phyloP scores from a whole-genome alignment of 1,140 invertebrate genomes.

The Tribolium castaneum region DNA sequence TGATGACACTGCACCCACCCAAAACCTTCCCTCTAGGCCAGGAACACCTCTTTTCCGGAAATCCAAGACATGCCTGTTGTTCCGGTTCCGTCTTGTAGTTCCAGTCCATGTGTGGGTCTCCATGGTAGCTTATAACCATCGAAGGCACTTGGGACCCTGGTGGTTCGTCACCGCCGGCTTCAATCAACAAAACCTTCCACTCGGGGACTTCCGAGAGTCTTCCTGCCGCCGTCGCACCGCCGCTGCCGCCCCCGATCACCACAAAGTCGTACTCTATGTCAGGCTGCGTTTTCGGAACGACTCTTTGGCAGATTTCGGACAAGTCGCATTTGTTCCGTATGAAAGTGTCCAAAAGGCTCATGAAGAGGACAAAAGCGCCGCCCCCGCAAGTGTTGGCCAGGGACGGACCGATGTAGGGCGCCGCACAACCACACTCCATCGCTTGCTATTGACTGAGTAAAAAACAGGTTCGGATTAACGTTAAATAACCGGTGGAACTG shows the following conservation, averaged over 20 bases:
- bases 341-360: slow-evolving; percentile 69
- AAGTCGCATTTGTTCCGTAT: slow-evolving; percentile 65
- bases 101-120: slow-evolving; percentile 72
- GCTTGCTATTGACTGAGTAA: slow-evolving; percentile 8
- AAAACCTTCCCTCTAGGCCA: slow-evolving; percentile 71
- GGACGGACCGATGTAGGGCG: slow-evolving; percentile 65
- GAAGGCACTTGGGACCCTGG: slow-evolving; percentile 68
- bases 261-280: slow-evolving; percentile 70
- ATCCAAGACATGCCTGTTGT: slow-evolving; percentile 68
- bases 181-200: slow-evolving; percentile 70
- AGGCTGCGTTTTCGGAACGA: slow-evolving; percentile 61
- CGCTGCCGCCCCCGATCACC: slow-evolving; percentile 70
- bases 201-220: slow-evolving; percentile 60
- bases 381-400: slow-evolving; percentile 67
- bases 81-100: slow-evolving; percentile 74
- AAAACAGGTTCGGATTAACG: slow-evolving; percentile 31
- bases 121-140: slow-evolving; percentile 68
- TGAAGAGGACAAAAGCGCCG: slow-evolving; percentile 67
- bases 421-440: slow-evolving; percentile 62
- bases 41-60: slow-evolving; percentile 65
- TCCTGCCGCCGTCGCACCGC: slow-evolving; percentile 69
- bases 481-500: slow-evolving; percentile 22
- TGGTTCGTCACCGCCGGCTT: slow-evolving; percentile 73
- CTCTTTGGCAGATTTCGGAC: slow-evolving; percentile 66
- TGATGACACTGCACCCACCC: slow-evolving; percentile 75